phyloP scores from a whole-genome alignment of 2,888 invertebrate species.

The Tipula unca region DNA sequence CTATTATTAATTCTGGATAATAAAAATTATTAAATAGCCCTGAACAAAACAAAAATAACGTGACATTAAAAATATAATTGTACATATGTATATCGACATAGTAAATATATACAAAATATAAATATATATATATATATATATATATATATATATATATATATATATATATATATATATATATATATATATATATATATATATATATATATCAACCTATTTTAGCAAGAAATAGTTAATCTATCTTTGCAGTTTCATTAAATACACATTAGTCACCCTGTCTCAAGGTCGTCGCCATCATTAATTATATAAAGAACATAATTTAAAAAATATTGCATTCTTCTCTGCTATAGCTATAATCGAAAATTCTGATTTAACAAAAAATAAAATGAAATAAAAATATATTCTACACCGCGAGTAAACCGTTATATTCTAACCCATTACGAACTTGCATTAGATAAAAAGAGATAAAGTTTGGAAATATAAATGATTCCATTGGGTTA shows the following conservation, averaged over 20 bases:
- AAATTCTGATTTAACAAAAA: background rate
- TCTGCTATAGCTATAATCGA: background rate
- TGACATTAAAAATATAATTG: background rate
- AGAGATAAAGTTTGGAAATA: background rate
- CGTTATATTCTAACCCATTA: background rate
- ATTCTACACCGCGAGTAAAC: background rate
- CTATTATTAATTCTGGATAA: background rate
- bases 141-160: background rate
- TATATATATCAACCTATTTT: background rate
- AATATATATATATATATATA: too few species aligned
- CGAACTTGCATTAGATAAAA: background rate
- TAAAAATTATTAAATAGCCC: background rate
- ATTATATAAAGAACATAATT: background rate
- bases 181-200: too few species aligned
- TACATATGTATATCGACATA: too few species aligned
- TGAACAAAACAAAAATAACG: background rate
- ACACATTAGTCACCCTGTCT: conserved; percentile 9
- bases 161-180: too few species aligned
- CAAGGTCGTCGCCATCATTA: conserved; percentile 2
- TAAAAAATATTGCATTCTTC: background rate
- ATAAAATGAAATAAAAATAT: background rate
- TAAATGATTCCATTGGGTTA: background rate
- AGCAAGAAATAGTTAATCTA: background rate
- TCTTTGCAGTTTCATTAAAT: background rate
- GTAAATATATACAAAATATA: too few species aligned